Evolutionary conservation across 1,140 invertebrate species (phyloP), one percentile per base, ranked within the genome.

Genomic region (Halictus rubicundus): DNA sequence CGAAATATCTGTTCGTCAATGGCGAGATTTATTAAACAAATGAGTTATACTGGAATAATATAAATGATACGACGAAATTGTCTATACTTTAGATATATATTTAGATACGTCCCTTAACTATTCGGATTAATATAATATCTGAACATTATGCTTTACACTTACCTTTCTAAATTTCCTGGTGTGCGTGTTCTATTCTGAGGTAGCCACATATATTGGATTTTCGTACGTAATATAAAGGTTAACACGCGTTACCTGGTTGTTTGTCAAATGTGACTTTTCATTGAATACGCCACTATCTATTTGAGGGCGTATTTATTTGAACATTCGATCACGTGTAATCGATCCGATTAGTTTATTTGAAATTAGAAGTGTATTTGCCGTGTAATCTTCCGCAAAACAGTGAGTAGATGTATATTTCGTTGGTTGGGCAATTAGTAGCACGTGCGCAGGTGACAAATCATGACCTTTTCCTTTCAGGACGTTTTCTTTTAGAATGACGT

Each of bases 401-500:
- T 54, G 14, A 32, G 32, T 32, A n/a, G n/a, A n/a, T n/a, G n/a
- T 6, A 32, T 42, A 32, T 16, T 71, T 0, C 2, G 19, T n/a
- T 54, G 12, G 49, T 78, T 25, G 25, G 21, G 4, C 10, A 5
- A 64, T 46, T 64, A 72, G 52, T 52, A 66, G 27, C 52, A 42
- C 25, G 14, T 46, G 37, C 19, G 19, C 57, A 81, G 39, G 52
- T 84, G 69, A 82, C 23, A 63, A 61, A 76, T 64, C 21, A 80
- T 65, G 42, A 59, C 46, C 70, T 71, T 73, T 65, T 16, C 19
- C 49, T 80, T 82, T 25, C 37, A 84, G 82, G 64, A 82, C 46
- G 52, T 80, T 64, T 61, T 68, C 49, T 19, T 25, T 12, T 78
- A 78, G 52, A 77, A 91, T 91, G 90, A 87, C 78, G 63, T 68